Conservation (phyloP, 2,797 vertebrate species). For the Okamejei kenojei region DNA sequence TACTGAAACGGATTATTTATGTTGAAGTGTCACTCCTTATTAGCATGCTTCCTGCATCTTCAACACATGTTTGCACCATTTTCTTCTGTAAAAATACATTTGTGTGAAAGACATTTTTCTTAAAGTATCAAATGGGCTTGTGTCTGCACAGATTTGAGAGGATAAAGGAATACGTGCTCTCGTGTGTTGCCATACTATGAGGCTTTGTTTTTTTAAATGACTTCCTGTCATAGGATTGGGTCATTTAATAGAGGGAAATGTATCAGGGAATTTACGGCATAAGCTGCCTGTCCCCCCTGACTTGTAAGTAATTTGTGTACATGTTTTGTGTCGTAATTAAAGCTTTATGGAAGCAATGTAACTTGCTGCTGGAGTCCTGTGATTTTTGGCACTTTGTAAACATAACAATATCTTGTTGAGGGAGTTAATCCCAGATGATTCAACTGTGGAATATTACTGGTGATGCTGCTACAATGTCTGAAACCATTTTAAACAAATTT, state of each 20-base stretch:
- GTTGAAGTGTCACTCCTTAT: constrained; percentile 4
- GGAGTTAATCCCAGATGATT: constrained; percentile 35
- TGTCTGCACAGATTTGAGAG: constrained; percentile 16
- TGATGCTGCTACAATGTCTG: constrained; percentile 35
- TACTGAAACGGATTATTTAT: constrained; percentile 66
- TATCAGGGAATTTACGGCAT: constrained; percentile 7
- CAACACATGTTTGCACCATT: constrained; percentile 34
- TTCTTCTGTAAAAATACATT: constrained; percentile 37
- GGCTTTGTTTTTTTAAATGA: constrained; percentile 30
- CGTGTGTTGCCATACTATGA: not conserved
- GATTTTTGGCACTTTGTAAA: constrained; percentile 38
- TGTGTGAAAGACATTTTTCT: constrained; percentile 12
- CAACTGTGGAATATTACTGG: constrained; percentile 36
- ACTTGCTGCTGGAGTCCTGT: constrained; percentile 38
- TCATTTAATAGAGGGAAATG: not conserved
- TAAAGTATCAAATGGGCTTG: constrained; percentile 21
- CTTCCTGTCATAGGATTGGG: constrained; percentile 25
- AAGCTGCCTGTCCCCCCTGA: not conserved
- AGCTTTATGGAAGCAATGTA: constrained; percentile 37
- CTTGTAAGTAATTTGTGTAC: constrained; percentile 30
- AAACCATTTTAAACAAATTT: constrained; percentile 30
- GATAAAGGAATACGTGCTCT: constrained; percentile 23
- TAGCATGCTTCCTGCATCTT: constrained; percentile 36
- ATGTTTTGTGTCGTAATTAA: constrained; percentile 37
- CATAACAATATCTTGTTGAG: constrained; percentile 32